Percentiles rank a stretch among this genome's conserved stretches.
These are phyloP conservation scores for Meandrusa payeni DNA, from an alignment of 2,888 invertebrate genomes.

Conservation along the genomic window DNA sequence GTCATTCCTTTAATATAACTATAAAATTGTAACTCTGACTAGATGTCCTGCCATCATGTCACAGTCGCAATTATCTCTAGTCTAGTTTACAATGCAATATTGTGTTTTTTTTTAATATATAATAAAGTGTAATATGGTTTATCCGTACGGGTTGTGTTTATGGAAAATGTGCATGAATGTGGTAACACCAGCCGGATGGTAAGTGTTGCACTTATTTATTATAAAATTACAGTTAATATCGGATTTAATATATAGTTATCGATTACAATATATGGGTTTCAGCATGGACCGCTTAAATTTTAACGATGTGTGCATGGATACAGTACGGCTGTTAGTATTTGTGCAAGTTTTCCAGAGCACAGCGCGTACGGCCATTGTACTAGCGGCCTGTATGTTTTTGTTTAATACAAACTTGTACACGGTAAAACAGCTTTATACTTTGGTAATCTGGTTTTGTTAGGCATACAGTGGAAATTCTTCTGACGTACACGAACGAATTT, in stretches of 20 bases:
- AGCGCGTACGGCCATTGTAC: conserved; percentile 52
- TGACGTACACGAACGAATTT: conserved; percentile 18
- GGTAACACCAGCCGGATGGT: conserved; percentile 41
- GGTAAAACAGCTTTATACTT: conserved; percentile 43
- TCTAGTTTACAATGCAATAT: conserved; percentile 42
- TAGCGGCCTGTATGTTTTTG: conserved; percentile 41
- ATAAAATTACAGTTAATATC: too few species aligned
- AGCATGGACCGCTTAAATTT: conserved; percentile 51
- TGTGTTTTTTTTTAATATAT: conserved; percentile 57
- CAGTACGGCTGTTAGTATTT: conserved; percentile 1
- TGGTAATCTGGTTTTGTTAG: conserved; percentile 41
- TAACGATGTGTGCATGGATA: conserved; percentile 33
- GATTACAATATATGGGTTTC: conserved; percentile 32
- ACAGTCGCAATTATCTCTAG: conserved; percentile 30
- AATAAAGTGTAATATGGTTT: conserved; percentile 51
- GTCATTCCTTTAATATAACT: conserved; percentile 52
- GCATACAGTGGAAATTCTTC: conserved; percentile 29
- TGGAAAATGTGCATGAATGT: conserved; percentile 70
- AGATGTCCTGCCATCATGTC: conserved; percentile 24
- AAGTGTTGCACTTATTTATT: conserved; percentile 49
- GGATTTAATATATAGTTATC: conserved; percentile 12
- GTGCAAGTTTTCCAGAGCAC: conserved; percentile 66
- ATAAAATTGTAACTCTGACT: conserved; percentile 36
- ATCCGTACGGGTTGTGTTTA: conserved; percentile 67
- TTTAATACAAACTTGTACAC: conserved; percentile 49